Percentiles rank a stretch among this genome's conserved stretches.
Evolutionary conservation across 2,888 invertebrate species (phyloP).

Genomic region (Papilio gigon): DNA sequence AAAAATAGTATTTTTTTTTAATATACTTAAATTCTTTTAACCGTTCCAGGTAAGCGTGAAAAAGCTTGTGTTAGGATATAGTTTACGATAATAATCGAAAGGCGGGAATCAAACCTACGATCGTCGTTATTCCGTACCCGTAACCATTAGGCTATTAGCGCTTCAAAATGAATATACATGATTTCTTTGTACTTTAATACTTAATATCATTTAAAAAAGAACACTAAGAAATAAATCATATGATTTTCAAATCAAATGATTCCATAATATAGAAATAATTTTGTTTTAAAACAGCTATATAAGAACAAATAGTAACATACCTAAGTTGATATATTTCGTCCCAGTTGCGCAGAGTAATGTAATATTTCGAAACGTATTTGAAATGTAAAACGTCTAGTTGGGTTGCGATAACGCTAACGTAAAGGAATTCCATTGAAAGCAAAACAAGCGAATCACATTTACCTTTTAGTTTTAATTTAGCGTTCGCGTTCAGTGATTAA

Average conservation of each 20-base stretch:
- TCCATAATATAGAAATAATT: background rate
- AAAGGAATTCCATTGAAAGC: conserved; percentile 29
- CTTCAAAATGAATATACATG: too few relatives aligned
- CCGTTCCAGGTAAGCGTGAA: too few relatives aligned
- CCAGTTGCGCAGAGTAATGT: conserved; percentile 28
- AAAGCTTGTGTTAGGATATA: too few relatives aligned
- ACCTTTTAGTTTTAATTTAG: conserved; percentile 36
- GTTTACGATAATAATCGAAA: too few relatives aligned
- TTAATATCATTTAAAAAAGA: background rate
- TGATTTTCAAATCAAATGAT: background rate
- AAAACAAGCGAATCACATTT: conserved; percentile 36
- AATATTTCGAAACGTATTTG: conserved; percentile 34
- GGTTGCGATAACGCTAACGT: conserved; percentile 22
- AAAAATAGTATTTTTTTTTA: too few relatives aligned
- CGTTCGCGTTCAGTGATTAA: conserved; percentile 21
- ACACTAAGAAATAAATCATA: background rate
- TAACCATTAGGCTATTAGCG: too few relatives aligned
- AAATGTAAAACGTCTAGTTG: conserved; percentile 38
- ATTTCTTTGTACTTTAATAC: too few relatives aligned
- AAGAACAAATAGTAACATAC: conserved; percentile 3
- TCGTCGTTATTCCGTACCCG: too few relatives aligned
- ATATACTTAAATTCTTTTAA: too few relatives aligned
- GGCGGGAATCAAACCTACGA: too few relatives aligned
- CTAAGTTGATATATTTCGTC: conserved; percentile 26
- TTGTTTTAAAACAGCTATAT: background rate